Base-by-base conservation (phyloP, 2,113 vertebrate species). In the Origma solitaria region DNA sequence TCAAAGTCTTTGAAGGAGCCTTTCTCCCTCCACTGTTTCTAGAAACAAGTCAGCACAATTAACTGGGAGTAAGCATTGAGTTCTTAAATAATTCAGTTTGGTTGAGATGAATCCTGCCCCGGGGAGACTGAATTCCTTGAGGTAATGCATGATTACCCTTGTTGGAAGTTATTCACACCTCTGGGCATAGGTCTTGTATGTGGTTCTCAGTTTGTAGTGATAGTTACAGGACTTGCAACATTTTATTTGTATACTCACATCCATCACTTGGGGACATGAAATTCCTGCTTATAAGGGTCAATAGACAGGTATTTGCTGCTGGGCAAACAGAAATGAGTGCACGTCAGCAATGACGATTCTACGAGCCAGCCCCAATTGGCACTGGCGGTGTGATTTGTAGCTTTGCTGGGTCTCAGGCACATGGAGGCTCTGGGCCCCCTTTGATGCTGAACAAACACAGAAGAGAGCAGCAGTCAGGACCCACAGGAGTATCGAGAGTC, bases 401-500 rank as follows among this genome's bases (percentile, higher is more conserved):
- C 51, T 51, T 54, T 86, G 33, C 56, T 25, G n/a, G 47, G 30
- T 25, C 77, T 42, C 23, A 5, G 69, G 60, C 60, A 14, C 16
- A 0, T 2, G 20, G 47, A 38, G 58, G 18, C 38, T 18, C 53
- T 11, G n/a, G 33, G 24, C 10, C 28, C 18, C 16, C 10, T 12
- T 25, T 15, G 44, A 2, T 35, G 35, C 54, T 82, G 54, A 56
- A 5, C 33, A 58, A 50, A 47, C 33, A 65, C 31, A 70, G 58
- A 8, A 18, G 0, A 35, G 38, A 76, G 54, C 77, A 86, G 62
- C 66, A 30, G 16, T 4, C 42, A 35, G 47, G 60, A 24, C 61
- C 21, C 1, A 2, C 24, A 11, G 45, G 15, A 86, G 9, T 6
- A 14, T 19, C 0, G 0, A 24, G 20, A 1, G 2, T 7, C 6